A percentile compares a stretch with the other conserved stretches of the same genome.
Conservation (phyloP, 2,113 vertebrate species). For the Coracopsis vasa region DNA sequence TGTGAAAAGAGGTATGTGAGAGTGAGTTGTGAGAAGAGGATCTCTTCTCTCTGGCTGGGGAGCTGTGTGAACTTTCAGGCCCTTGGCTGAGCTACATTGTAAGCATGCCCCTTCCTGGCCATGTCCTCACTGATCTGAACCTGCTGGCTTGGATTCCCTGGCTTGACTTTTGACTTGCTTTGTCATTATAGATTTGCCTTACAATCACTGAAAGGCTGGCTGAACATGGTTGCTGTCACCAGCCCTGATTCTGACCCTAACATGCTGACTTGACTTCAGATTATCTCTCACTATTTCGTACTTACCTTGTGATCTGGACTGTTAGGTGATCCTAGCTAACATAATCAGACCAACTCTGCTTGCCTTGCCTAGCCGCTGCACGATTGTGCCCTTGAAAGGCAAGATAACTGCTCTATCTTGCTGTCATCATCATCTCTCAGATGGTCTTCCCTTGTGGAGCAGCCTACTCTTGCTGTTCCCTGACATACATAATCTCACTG, state of each 20-base stretch:
- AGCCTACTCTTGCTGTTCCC: neutral
- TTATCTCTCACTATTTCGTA: neutral
- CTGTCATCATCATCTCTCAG: neutral
- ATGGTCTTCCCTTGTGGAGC: neutral
- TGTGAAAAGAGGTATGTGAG: neutral
- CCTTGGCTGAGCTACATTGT: neutral
- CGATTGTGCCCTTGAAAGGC: neutral
- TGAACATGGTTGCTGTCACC: neutral
- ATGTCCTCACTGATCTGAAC: neutral
- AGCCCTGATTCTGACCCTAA: neutral
- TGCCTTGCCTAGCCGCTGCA: neutral
- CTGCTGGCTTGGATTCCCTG: neutral
- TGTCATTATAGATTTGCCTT: fast-evolving
- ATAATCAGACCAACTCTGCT: neutral
- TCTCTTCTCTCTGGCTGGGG: neutral
- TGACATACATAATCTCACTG: neutral
- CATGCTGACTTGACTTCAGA: neutral
- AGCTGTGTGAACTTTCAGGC: neutral
- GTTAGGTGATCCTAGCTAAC: neutral
- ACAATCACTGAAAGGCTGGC: fast-evolving
- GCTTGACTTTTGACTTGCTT: neutral
- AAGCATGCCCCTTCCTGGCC: neutral
- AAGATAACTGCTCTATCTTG: neutral
- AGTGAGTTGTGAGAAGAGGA: too few species aligned
- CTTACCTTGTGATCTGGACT: too few species aligned